Base-by-base conservation (phyloP, 35 echinoderm and acorn worm species). In the Acanthaster planci region DNA sequence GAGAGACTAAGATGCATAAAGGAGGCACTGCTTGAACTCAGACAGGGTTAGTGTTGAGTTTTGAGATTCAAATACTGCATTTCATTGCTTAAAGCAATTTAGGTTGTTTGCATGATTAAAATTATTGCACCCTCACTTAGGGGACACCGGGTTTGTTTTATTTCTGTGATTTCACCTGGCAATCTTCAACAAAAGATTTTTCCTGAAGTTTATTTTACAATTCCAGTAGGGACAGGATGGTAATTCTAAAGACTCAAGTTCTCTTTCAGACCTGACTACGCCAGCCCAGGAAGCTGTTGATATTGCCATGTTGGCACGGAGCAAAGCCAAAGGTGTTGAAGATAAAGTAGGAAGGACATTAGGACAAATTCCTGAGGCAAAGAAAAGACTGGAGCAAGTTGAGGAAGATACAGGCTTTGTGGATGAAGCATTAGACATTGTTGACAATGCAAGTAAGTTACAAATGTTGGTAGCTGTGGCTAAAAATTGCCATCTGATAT, bases 381-480 rank as follows among this genome's bases (percentile, higher is more conserved):
- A 72, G 64, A 72, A 36, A 15, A 72, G 7, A 72, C 4, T 72
- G 8, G 64, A 72, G 2, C 26, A 16, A 72, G 18, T 34, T 0
- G 30, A 23, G 34, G 64, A 34, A 29, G 64, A 72, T 35, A 26
- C 30, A 34, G 30, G 23, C 10, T 15, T 26, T 9, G 64, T 34
- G n/a, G 64, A 68, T 31, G 60, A 68, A 19, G 23, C 60, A 1
- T 26, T 68, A 1, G 60, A 26, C 17, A 68, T 68, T 34, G 60
- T 68, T 27, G 60, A 27, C 5, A 31, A 68, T 22, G 60, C 60
- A 68, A 68, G 60, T 68, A 68, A 68, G 60, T 68, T 7, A 68
- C 12, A 47, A 47, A 47, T 6, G 42, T 12, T 6, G 42, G 42
- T 6, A 47, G 42, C 4, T 47, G n/a, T n/a, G n/a, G n/a, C n/a